These are phyloP conservation scores for Labeo rohita DNA, from an alignment of 2,113 vertebrate species.

Conservation along the genomic window DNA sequence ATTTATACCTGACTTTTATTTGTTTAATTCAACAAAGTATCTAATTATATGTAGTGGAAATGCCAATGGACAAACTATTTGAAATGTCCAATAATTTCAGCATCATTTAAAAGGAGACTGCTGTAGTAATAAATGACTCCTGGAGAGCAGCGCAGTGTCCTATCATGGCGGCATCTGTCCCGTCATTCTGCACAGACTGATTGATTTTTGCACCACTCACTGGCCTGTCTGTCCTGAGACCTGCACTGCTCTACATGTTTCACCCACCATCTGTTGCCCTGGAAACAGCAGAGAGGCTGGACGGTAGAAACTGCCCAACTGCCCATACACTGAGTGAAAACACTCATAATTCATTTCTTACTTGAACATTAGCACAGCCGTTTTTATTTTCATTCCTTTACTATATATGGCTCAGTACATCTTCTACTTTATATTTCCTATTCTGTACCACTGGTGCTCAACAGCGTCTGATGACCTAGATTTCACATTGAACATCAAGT, in stretches of 20 bases:
- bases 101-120: not conserved
- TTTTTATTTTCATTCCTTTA: not conserved
- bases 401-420: not conserved
- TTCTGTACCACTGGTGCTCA: not conserved
- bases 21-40: no score
- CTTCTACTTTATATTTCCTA: not conserved
- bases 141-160: not conserved
- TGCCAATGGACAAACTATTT: not conserved
- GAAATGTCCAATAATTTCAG: not conserved
- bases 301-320: slow-evolving; percentile 4
- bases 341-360: not conserved
- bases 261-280: slow-evolving; percentile 47
- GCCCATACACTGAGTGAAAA: not conserved
- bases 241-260: slow-evolving; percentile 28
- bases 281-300: slow-evolving; percentile 40
- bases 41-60: not conserved
- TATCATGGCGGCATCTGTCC: not conserved
- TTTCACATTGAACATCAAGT: not conserved
- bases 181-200: slow-evolving; percentile 55
- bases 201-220: slow-evolving; percentile 45
- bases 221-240: slow-evolving; percentile 28
- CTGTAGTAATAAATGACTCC: not conserved
- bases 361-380: not conserved
- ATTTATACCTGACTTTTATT: no score
- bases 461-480: not conserved